Conservation (phyloP, 2,113 vertebrate species). For the Parotia lawesii region DNA sequence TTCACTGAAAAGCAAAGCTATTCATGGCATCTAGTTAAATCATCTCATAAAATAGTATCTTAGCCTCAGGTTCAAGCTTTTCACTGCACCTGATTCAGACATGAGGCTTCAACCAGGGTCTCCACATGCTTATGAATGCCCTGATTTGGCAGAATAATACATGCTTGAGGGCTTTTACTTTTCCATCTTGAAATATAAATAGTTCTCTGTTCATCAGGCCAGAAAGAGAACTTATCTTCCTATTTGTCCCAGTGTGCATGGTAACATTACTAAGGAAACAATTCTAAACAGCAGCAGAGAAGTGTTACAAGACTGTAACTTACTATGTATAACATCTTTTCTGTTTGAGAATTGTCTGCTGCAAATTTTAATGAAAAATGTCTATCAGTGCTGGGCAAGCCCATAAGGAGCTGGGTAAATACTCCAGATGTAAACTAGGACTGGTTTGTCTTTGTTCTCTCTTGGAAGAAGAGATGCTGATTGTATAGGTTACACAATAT, state of each 20-base stretch:
- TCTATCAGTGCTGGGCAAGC: not conserved
- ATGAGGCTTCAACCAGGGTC: not conserved
- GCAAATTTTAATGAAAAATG: not conserved
- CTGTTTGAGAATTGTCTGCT: not conserved
- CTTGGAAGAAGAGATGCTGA: not conserved
- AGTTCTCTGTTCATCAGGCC: not conserved
- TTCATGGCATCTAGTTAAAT: not conserved
- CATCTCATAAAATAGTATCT: not conserved
- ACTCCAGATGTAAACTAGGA: not conserved
- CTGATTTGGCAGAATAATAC: not conserved
- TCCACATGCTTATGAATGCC: not conserved
- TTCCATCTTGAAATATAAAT: not conserved
- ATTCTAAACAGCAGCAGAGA: not conserved
- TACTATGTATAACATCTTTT: not conserved
- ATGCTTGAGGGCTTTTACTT: not conserved
- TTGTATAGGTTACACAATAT: not conserved
- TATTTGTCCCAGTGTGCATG: not conserved
- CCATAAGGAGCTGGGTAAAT: not conserved
- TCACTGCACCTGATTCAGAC: not conserved
- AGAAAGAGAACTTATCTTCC: not conserved
- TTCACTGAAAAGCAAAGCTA: not conserved
- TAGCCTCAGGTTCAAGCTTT: not conserved
- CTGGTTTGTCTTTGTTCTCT: not conserved
- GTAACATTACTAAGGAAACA: not conserved
- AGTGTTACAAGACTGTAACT: not conserved